These are phyloP conservation scores for Aethes cnicana DNA, from an alignment of 2,888 invertebrate genomes.

Conservation along the genomic window DNA sequence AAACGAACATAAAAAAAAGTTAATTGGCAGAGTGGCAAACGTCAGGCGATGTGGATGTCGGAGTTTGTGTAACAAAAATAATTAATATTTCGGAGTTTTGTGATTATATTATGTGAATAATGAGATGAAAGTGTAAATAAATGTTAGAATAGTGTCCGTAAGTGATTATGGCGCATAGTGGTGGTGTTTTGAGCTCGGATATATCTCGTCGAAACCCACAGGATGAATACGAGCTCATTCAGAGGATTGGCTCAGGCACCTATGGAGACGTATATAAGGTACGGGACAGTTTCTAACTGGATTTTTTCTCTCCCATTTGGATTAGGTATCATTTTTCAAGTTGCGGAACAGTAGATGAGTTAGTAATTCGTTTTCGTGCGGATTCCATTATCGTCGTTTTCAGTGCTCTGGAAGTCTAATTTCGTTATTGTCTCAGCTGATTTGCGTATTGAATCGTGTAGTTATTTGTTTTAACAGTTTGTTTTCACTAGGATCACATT, in stretches of 20 bases:
- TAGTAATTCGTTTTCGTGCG: not conserved
- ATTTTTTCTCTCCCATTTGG: conserved; percentile 41
- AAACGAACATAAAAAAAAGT: conserved; percentile 35
- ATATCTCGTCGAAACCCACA: conserved; percentile 97
- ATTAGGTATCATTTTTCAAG: conserved; percentile 16
- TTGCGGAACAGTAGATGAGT: not conserved
- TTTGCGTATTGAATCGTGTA: conserved; percentile 12
- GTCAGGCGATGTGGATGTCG: conserved; percentile 64
- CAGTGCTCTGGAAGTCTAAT: not conserved
- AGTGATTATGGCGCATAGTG: conserved; percentile 87
- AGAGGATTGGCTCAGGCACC: conserved; percentile 99
- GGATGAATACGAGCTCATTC: conserved; percentile 99
- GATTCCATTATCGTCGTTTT: conserved; percentile 9
- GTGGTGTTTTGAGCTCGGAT: conserved; percentile 93
- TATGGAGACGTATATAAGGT: conserved; percentile 99
- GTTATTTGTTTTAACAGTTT: conserved; percentile 16
- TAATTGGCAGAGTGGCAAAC: conserved; percentile 66
- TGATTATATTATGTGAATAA: conserved; percentile 78
- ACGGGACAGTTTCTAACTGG: conserved; percentile 64
- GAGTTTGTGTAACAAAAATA: conserved; percentile 73
- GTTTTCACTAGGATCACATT: conserved; percentile 14
- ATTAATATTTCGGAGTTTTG: conserved; percentile 74
- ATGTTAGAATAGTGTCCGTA: conserved; percentile 74
- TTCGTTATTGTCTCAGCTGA: conserved; percentile 27
- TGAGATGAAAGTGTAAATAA: conserved; percentile 81